Conservation (phyloP, 1,140 invertebrate genomes). For the Artemia franciscana region DNA sequence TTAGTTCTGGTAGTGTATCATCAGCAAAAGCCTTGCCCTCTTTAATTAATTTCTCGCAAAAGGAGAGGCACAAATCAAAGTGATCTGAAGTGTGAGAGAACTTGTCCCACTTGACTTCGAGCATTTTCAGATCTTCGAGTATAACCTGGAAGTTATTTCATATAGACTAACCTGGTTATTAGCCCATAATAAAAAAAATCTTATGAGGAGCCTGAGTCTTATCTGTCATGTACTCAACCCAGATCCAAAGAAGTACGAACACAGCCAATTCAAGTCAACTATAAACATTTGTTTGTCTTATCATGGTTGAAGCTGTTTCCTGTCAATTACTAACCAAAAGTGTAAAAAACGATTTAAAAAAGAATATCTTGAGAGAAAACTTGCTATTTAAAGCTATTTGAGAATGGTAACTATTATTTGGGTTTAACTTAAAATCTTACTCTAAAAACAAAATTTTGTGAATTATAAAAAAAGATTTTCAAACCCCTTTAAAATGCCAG, state of each 20-base stretch:
- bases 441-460: no score
- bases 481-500: no score
- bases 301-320: background rate
- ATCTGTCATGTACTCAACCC: background rate
- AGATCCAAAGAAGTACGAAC: background rate
- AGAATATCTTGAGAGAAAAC: no score
- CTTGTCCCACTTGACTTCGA: constrained; percentile 74
- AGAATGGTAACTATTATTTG: no score
- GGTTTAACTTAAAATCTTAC: no score
- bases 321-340: constrained; percentile 1
- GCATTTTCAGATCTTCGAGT: constrained; percentile 69
- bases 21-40: constrained; percentile 85
- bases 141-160: constrained; percentile 67
- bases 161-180: no score
- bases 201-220: background rate
- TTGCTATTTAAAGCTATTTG: no score
- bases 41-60: constrained; percentile 69
- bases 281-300: constrained; percentile 4
- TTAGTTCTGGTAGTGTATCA: constrained; percentile 74
- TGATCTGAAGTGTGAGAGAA: constrained; percentile 93
- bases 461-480: no score
- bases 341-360: no score
- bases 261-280: background rate
- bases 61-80: constrained; percentile 71
- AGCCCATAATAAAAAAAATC: no score